Conservation (phyloP, 2,888 invertebrate species). For the Zaprionus bogoriensis region DNA sequence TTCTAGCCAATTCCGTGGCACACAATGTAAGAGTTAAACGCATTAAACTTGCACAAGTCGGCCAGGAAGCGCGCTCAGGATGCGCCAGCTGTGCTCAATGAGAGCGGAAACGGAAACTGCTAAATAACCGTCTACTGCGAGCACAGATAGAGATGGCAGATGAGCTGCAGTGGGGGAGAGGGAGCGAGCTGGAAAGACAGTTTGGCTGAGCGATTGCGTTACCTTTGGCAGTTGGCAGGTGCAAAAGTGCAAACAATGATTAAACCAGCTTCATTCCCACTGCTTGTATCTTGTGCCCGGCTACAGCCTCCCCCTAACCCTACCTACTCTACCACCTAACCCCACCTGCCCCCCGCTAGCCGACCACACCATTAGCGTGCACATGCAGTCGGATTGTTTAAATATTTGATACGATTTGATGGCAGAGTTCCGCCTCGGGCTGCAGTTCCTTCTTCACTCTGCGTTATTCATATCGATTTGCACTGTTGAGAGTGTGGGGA, state of each 20-base stretch:
- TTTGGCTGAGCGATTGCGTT: conserved; percentile 18
- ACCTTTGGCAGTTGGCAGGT: conserved; percentile 64
- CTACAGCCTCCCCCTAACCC: conserved; percentile 7
- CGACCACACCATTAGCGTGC: conserved; percentile 57
- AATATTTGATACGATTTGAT: conserved; percentile 68
- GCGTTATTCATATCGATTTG: conserved; percentile 39
- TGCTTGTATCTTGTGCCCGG: not conserved
- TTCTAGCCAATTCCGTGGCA: conserved; percentile 68
- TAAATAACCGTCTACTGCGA: conserved; percentile 66
- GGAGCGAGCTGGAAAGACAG: not conserved
- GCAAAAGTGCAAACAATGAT: conserved; percentile 69
- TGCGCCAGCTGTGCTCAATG: conserved; percentile 68
- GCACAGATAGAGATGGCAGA: conserved; percentile 12
- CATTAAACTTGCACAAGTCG: conserved; percentile 70
- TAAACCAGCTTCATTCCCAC: conserved; percentile 43
- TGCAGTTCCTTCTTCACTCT: conserved; percentile 28
- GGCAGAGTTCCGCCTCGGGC: conserved; percentile 32
- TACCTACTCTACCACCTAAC: conserved; percentile 10
- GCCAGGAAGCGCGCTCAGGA: conserved; percentile 46
- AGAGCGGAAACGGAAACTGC: conserved; percentile 74
- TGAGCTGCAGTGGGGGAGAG: not conserved
- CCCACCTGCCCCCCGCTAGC: too few species aligned
- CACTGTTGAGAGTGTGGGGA: conserved; percentile 4
- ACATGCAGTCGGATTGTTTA: conserved; percentile 62
- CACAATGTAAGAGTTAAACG: conserved; percentile 72